Evolutionary conservation across 2,113 vertebrate species (phyloP).

Genomic region (Oophaga pumilio): DNA sequence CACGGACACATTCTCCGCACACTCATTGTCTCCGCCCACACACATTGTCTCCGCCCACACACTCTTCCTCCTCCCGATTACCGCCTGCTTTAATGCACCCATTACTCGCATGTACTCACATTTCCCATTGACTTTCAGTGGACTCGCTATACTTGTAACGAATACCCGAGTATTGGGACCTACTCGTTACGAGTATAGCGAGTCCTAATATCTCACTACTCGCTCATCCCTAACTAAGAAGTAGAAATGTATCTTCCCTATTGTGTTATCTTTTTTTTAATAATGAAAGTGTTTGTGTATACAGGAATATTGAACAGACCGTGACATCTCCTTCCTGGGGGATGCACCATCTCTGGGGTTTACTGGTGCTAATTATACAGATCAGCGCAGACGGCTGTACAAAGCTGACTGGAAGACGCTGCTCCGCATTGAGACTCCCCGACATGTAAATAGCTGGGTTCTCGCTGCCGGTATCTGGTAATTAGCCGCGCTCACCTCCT

Average conservation of each 20-base stretch:
- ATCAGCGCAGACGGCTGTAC: constrained; percentile 19
- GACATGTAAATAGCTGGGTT: constrained; percentile 45
- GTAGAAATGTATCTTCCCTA: not conserved
- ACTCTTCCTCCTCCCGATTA: no score
- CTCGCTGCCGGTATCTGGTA: not conserved
- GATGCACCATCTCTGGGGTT: constrained; percentile 10
- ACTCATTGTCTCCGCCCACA: no score
- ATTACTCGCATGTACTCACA: no score
- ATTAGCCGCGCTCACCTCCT: constrained; percentile 16
- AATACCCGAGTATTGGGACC: no score
- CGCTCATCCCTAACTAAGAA: no score
- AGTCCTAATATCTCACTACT: no score
- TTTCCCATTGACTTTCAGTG: no score
- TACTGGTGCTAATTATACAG: constrained; percentile 38
- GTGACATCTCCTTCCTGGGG: not conserved
- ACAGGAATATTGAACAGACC: not conserved
- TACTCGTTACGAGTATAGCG: no score
- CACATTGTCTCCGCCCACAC: no score
- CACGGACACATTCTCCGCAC: no score
- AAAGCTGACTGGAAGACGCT: constrained; percentile 14
- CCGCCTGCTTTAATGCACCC: no score
- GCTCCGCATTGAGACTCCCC: not conserved
- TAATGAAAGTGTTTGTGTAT: constrained; percentile 11
- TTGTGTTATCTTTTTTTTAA: not conserved
- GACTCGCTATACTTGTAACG: no score